Base-by-base conservation (phyloP, 2,113 vertebrate genomes). In the Zosterops hypoxanthus region DNA sequence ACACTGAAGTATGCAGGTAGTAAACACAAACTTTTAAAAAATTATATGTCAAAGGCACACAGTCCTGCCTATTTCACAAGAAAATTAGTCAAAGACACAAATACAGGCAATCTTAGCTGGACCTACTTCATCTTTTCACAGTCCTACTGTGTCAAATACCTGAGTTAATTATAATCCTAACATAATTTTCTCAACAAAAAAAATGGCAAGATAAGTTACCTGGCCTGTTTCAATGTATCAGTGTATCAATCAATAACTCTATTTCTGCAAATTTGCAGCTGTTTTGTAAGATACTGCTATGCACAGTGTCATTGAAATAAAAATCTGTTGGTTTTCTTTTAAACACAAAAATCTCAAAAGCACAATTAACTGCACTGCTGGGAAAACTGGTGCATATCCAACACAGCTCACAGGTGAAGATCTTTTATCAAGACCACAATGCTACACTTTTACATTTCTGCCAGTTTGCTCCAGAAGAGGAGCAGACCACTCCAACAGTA, bases 401-500 rank as follows among this genome's bases (percentile, higher is more conserved):
- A 53, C 69, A 55, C 9, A 91, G 28, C 65, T 82, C 47, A 73
- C 65, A 86, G 60, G 56, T 91, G 59, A 96, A 50, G 61, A 60
- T 11, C 26, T 73, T 57, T 44, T 46, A 42, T 33, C 19, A 63
- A 81, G n/a, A 75, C 42, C 12, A 91, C n/a, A 91, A 72, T 41
- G 49, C 17, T 29, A 17, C 6, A 36, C 44, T 80, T 55, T 88
- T 76, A 42, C 14, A 90, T 82, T 92, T 92, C 61, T 91, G 52
- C 33, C 60, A 76, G 56, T 79, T 46, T 73, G 55, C 29, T 89
- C 71, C 33, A 2, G 65, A 96, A 92, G 85, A 89, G 50, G 12
- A 93, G 52, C 47, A 78, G 78, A 73, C 55, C 92, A 84, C 85
- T 94, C 83, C 91, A 97, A 88, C 76, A 97, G 95, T 94, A 69